A percentile compares a stretch with the other conserved stretches of the same genome.
These are phyloP conservation scores for Silurus aristotelis DNA, from an alignment of 2,797 vertebrate species.

Conservation along the genomic window DNA sequence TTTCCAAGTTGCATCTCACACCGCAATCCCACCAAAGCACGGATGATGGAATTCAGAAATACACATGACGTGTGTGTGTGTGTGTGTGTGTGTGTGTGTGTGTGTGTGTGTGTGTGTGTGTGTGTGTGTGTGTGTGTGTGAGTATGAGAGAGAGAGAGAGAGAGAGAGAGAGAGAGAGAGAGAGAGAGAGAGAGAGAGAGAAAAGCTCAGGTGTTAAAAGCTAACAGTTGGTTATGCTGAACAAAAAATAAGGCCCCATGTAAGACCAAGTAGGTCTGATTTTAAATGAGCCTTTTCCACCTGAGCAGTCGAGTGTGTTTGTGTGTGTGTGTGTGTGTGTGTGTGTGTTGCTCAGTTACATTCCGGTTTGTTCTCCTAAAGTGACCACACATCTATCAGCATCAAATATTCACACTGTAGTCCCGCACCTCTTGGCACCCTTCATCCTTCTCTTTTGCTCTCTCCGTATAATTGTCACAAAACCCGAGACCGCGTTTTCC, in stretches of 20 bases:
- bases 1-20: neutral
- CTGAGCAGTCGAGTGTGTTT: slow-evolving; percentile 39
- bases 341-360: slow-evolving; percentile 19
- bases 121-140: slow-evolving; percentile 14
- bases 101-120: neutral
- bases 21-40: slow-evolving; percentile 3
- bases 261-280: slow-evolving; percentile 37
- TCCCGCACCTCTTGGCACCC: slow-evolving; percentile 61
- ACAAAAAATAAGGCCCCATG: slow-evolving; percentile 43
- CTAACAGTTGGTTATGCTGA: slow-evolving; percentile 29
- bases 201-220: slow-evolving; percentile 47
- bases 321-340: slow-evolving; percentile 44
- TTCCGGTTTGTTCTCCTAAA: slow-evolving; percentile 81
- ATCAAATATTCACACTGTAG: slow-evolving; percentile 80
- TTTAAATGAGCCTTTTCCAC: slow-evolving; percentile 47
- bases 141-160: slow-evolving; percentile 23
- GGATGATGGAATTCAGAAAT: slow-evolving; percentile 25
- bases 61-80: slow-evolving; percentile 13
- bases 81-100: slow-evolving; percentile 34
- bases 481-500: neutral
- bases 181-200: neutral
- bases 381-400: slow-evolving; percentile 77
- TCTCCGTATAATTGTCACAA: slow-evolving; percentile 10
- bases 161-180: slow-evolving; percentile 19
- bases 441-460: slow-evolving; percentile 27